Conservation (phyloP, 2,113 vertebrate species). For the Hemiscyllium ocellatum region DNA sequence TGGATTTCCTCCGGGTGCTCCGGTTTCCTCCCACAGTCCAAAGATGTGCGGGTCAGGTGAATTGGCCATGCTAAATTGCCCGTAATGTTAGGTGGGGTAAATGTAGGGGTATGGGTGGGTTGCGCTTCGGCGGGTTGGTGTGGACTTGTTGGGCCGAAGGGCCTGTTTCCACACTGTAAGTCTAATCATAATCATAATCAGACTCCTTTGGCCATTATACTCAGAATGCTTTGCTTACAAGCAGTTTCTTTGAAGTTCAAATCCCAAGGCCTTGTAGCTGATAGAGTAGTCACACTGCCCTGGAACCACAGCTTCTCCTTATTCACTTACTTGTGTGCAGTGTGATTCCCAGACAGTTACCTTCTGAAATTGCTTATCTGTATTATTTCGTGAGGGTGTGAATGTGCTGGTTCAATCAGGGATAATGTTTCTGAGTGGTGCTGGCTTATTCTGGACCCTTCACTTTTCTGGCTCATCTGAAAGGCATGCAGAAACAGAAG, state of each 20-base stretch:
- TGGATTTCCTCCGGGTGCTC: no score
- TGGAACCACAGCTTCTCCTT: not conserved
- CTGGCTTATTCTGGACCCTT: not conserved
- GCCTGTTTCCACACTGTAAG: no score
- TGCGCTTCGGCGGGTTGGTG: no score
- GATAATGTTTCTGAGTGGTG: not conserved
- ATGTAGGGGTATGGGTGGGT: no score
- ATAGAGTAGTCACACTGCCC: not conserved
- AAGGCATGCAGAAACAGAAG: not conserved
- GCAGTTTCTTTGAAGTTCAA: not conserved
- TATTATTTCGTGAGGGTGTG: not conserved
- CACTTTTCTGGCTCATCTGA: not conserved
- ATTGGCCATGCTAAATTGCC: no score
- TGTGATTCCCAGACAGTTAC: not conserved
- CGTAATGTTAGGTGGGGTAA: no score
- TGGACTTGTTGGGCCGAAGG: no score
- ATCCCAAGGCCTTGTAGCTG: not conserved
- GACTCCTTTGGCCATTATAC: not conserved
- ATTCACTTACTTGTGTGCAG: not conserved
- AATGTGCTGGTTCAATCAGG: not conserved
- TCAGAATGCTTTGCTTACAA: not conserved
- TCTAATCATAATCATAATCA: no score
- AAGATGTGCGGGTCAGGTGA: no score
- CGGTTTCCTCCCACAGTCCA: no score
- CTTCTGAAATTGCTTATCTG: not conserved